Base-by-base conservation (phyloP, 1,140 invertebrate species). In the Lepidurus arcticus region DNA sequence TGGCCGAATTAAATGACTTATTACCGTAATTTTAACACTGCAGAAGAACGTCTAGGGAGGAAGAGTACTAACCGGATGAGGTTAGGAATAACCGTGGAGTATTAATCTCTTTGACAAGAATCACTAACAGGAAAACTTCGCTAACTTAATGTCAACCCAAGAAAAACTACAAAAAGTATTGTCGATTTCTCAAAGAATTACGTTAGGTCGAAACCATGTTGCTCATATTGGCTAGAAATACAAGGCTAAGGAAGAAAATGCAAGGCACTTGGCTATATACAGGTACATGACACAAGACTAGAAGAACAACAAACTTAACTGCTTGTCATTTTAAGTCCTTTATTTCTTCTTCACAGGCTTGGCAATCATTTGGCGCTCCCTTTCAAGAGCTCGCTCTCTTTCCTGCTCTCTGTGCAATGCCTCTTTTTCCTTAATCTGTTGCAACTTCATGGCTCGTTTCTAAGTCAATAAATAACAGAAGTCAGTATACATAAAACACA, bases 351-450 rank as follows among this genome's bases (percentile, higher is more conserved):
- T 65, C 75, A 75, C 16, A 73, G 84, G 82, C 79, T 82, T 84
- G 26, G 82, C 83, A 73, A 85, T 85, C 42, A 85, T 76, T 78
- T 84, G 83, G 80, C 84, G 82, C 80, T 85, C 84, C 44, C 83
- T 80, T 47, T 81, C 81, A 44, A 83, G 77, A 79, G 84, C 83
- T 79, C 84, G 81, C 77, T 84, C 84, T n/a, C 84, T 81, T 76
- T 83, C 83, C 44, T 84, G 82, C 79, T 85, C 83, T 73, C 79
- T 84, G 13, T 81, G 82, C 34, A 84, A 80, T 73, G 82, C 83
- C 81, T 85, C 84, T 78, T 85, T 85, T 79, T 86, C 83, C 80
- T 85, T 86, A 8, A 83, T 78, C 76, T 85, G 83, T 81, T 86
- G 85, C 44, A 87, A 80, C 9, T 79, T 82, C 42, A 84, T 77